phyloP scores from a whole-genome alignment of 2,113 vertebrate species.

The Pogonocichla stellata region DNA sequence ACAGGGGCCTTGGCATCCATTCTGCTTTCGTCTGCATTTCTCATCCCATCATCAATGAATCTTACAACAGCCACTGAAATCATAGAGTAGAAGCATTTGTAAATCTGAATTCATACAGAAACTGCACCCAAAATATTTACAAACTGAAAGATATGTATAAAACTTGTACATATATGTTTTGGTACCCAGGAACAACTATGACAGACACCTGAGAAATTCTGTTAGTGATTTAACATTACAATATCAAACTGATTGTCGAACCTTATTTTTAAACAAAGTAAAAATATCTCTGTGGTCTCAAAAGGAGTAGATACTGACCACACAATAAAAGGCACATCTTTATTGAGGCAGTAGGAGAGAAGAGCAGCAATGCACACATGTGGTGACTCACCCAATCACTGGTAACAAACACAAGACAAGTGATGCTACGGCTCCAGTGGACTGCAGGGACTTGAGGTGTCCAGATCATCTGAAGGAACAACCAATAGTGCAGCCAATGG shows the following conservation, averaged over 20 bases:
- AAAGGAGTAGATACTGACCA: background rate
- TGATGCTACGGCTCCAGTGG: rapidly evolving
- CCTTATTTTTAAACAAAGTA: background rate
- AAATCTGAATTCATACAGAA: background rate
- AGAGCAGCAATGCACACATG: background rate
- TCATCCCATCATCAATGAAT: background rate
- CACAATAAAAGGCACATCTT: background rate
- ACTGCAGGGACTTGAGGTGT: background rate
- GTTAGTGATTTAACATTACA: background rate
- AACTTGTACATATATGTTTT: background rate
- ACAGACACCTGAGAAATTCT: background rate
- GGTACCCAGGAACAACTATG: background rate
- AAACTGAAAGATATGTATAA: background rate
- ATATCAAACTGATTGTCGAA: background rate
- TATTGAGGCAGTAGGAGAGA: background rate
- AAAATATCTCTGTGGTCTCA: background rate
- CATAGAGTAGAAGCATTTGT: background rate
- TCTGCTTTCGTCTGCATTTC: background rate
- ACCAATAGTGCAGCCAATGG: background rate
- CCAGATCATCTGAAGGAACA: background rate
- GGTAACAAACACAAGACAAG: background rate
- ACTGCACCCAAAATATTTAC: background rate
- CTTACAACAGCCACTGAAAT: background rate
- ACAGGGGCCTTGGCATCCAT: slow-evolving; percentile 16
- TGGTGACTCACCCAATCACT: rapidly evolving